Percentiles rank a stretch among this genome's conserved stretches.
phyloP scores from a whole-genome alignment of 2,113 vertebrate species.

The Carollia perspicillata region DNA sequence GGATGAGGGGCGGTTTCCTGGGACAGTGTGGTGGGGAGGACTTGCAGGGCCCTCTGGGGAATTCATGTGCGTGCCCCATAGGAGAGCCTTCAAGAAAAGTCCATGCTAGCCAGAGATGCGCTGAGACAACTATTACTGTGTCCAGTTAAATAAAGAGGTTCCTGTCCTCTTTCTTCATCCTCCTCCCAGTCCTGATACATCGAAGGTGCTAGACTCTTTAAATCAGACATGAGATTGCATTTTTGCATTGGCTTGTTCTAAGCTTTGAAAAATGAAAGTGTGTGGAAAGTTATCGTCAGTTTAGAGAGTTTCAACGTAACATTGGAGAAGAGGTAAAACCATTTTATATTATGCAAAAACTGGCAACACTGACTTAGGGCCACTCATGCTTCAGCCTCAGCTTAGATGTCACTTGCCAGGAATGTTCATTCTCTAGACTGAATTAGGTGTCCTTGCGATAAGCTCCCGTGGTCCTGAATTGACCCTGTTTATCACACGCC shows the following conservation, averaged over 20 bases:
- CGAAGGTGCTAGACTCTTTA: neutral
- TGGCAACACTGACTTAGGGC: neutral
- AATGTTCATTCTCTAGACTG: neutral
- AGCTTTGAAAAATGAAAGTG: neutral
- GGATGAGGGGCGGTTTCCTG: neutral
- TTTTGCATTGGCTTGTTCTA: neutral
- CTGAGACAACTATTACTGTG: neutral
- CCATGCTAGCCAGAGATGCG: neutral
- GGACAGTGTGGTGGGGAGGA: neutral
- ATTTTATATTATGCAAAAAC: neutral
- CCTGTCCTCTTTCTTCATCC: neutral
- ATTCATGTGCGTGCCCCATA: fast-evolving
- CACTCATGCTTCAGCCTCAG: neutral
- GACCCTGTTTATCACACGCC: neutral
- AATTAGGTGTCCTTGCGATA: neutral
- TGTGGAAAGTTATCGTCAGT: neutral
- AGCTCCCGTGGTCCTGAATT: neutral
- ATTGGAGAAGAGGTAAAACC: neutral
- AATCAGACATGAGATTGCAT: neutral
- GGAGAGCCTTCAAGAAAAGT: neutral
- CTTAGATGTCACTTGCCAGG: neutral
- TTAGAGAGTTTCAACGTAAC: neutral
- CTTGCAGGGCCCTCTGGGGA: neutral
- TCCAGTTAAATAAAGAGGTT: neutral
- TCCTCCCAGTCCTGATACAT: neutral